Percentiles rank a stretch among this genome's conserved stretches.
Conservation (phyloP, 1,140 invertebrate genomes). For the Brachionus rubens region DNA sequence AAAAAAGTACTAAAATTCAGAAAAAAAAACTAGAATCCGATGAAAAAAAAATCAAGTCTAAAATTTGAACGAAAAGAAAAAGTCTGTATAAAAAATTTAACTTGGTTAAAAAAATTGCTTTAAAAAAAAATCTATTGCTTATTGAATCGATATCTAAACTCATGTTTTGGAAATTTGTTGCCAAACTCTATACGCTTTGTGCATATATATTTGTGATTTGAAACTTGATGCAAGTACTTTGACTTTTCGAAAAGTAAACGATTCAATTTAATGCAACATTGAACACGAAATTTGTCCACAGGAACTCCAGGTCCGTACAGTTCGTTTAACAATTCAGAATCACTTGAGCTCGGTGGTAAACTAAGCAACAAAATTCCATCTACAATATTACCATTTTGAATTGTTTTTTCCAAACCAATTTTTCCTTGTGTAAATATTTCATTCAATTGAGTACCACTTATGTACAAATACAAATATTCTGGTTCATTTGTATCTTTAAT, state of each 20-base stretch:
- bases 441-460: neutral
- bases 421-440: slow-evolving; percentile 29
- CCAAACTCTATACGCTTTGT: slow-evolving; percentile 39
- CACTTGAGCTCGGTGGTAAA: slow-evolving; percentile 1
- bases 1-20: no score
- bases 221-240: slow-evolving; percentile 33
- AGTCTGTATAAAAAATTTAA: slow-evolving; percentile 41
- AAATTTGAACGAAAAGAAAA: neutral
- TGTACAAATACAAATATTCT: slow-evolving; percentile 41
- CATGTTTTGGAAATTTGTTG: slow-evolving; percentile 40
- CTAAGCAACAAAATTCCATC: slow-evolving; percentile 27
- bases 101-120: neutral
- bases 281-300: slow-evolving; percentile 17
- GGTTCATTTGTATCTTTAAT: neutral
- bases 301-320: slow-evolving; percentile 26
- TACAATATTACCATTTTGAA: slow-evolving; percentile 30
- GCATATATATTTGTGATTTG: neutral
- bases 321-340: neutral
- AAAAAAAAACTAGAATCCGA: neutral
- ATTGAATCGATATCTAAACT: slow-evolving; percentile 27
- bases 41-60: neutral
- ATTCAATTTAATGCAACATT: slow-evolving; percentile 35
- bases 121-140: neutral
- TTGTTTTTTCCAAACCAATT: slow-evolving; percentile 15
- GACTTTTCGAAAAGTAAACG: neutral